Conservation (phyloP, 64 coral and sea anemone genomes). For the Montipora capricornis region DNA sequence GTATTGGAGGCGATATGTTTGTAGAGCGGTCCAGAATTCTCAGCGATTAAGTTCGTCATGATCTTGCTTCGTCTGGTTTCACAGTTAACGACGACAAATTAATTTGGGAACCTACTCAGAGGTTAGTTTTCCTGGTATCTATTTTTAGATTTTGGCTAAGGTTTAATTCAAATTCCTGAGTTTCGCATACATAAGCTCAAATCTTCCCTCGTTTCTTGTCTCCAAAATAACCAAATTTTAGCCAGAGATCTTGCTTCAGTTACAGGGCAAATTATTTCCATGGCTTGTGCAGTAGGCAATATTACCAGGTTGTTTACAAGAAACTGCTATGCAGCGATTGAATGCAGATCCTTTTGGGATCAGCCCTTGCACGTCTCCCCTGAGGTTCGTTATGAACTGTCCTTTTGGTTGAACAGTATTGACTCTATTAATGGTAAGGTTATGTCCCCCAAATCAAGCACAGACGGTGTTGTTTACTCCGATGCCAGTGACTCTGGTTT, state of each 20-base stretch:
- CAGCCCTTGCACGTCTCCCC: too few species aligned
- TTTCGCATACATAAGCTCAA: not conserved
- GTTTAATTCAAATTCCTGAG: conserved; percentile 3
- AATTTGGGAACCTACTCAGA: not conserved
- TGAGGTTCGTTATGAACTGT: too few species aligned
- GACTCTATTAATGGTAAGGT: too few species aligned
- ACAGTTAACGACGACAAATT: not conserved
- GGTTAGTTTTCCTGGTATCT: not conserved
- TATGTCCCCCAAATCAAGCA: too few species aligned
- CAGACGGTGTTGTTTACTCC: too few species aligned
- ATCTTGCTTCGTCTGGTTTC: not conserved
- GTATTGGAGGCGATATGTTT: not conserved
- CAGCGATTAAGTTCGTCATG: not conserved
- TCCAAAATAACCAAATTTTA: not conserved
- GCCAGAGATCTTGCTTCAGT: not conserved
- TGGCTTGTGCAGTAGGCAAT: conserved; percentile 7
- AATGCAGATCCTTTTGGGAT: too few species aligned
- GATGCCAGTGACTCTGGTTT: not conserved
- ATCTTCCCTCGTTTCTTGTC: not conserved
- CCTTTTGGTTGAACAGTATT: too few species aligned
- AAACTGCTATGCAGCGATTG: too few species aligned
- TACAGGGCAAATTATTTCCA: not conserved
- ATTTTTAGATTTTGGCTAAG: not conserved
- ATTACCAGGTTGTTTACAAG: not conserved
- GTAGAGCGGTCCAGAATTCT: not conserved